Conservation (phyloP, 1,140 invertebrate species). For the Colletes gigas region DNA sequence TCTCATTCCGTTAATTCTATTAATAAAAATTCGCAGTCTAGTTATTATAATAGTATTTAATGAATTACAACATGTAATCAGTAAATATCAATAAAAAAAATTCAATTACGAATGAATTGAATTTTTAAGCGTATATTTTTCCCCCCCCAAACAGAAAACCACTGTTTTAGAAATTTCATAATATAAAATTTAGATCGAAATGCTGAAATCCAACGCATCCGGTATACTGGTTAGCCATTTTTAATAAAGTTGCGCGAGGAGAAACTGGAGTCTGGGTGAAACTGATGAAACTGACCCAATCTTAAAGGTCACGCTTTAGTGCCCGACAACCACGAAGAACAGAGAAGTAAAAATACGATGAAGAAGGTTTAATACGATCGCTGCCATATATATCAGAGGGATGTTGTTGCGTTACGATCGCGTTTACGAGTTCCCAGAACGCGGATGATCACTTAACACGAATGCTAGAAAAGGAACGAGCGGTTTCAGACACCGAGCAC, state of each 20-base stretch:
- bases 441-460: not conserved
- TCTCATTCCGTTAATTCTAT: too few species aligned
- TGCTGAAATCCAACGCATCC: not conserved
- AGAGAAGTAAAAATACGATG: not conserved
- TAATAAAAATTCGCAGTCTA: too few species aligned
- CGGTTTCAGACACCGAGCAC: not conserved
- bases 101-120: too few species aligned
- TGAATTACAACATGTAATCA: too few species aligned
- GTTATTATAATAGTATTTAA: too few species aligned
- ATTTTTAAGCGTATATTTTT: too few species aligned
- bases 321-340: not conserved
- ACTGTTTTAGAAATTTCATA: too few species aligned
- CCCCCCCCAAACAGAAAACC: too few species aligned
- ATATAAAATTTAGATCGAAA: too few species aligned
- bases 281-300: not conserved
- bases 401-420: constrained; percentile 4
- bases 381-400: not conserved
- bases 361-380: not conserved
- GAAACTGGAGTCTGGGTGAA: not conserved
- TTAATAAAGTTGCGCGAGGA: too few species aligned
- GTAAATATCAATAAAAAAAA: too few species aligned
- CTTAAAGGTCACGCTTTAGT: constrained; percentile 11
- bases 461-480: not conserved
- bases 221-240: too few species aligned
- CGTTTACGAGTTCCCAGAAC: constrained; percentile 13